phyloP scores from a whole-genome alignment of 2,113 vertebrate species.

The Formicarius rufipectus region DNA sequence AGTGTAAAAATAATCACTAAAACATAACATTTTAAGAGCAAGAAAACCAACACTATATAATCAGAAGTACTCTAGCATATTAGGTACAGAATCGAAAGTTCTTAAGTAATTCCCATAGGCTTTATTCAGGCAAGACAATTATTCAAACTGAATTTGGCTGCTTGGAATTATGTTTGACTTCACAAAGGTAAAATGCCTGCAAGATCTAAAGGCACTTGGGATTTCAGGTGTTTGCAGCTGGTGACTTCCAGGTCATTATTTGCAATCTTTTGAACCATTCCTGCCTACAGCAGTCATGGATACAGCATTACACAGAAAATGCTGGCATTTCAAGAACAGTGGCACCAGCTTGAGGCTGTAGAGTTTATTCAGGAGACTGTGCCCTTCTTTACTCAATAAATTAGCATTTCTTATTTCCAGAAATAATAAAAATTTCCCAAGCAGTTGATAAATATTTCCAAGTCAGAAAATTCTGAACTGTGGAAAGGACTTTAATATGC shows the following conservation, averaged over 20 bases:
- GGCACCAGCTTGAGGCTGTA: not conserved
- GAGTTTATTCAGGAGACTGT: not conserved
- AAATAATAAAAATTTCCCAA: not conserved
- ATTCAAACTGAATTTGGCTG: not conserved
- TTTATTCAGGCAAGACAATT: not conserved
- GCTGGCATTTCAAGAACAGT: not conserved
- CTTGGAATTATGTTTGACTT: not conserved
- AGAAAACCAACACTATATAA: not conserved
- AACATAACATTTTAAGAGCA: not conserved
- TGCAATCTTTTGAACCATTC: not conserved
- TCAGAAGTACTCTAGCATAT: not conserved
- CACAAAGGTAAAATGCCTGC: not conserved
- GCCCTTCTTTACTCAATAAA: not conserved
- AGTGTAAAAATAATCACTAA: not conserved
- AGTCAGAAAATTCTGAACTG: not conserved
- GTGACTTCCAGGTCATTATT: not conserved
- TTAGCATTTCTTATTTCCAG: not conserved
- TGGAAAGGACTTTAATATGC: not conserved
- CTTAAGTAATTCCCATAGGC: not conserved
- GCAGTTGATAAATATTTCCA: not conserved
- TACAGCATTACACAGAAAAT: not conserved
- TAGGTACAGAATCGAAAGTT: not conserved
- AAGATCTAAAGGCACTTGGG: not conserved
- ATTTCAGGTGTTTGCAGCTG: not conserved
- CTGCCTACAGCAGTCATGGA: not conserved